Conservation (phyloP, 1,140 invertebrate species). For the Episyrphus balteatus region DNA sequence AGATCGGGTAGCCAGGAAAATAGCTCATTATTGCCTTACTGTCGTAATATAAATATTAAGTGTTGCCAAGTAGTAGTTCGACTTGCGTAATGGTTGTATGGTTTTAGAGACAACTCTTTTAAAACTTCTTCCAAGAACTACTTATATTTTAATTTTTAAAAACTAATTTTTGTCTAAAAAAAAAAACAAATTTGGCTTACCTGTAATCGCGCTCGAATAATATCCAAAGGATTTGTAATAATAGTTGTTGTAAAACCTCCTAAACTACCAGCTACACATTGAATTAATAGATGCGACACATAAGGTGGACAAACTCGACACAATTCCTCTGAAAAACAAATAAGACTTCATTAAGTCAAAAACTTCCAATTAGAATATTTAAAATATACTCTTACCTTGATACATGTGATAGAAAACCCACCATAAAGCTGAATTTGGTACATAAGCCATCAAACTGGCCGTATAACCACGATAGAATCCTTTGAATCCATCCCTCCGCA, state of each 20-base stretch:
- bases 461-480: constrained; percentile 92
- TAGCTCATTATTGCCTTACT: too few species aligned
- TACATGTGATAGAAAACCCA: constrained; percentile 93
- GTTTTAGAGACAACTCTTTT: too few species aligned
- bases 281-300: constrained; percentile 76
- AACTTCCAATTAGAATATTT: not conserved
- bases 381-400: constrained; percentile 84
- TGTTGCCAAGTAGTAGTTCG: too few species aligned
- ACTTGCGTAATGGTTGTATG: too few species aligned
- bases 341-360: not conserved
- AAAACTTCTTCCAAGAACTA: too few species aligned
- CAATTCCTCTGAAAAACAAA: constrained; percentile 57
- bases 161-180: too few species aligned
- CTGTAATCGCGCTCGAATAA: constrained; percentile 81
- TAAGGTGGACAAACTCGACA: constrained; percentile 55
- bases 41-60: too few species aligned
- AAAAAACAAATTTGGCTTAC: constrained; percentile 37
- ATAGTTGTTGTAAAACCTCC: constrained; percentile 86
- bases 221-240: constrained; percentile 91
- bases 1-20: too few species aligned
- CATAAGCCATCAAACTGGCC: constrained; percentile 83
- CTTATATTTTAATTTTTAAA: too few species aligned
- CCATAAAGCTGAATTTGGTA: constrained; percentile 92
- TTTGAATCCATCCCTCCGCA: constrained; percentile 62
- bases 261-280: constrained; percentile 78